Conservation (phyloP, 2,113 vertebrate genomes). For the Leptobrachium leishanense region DNA sequence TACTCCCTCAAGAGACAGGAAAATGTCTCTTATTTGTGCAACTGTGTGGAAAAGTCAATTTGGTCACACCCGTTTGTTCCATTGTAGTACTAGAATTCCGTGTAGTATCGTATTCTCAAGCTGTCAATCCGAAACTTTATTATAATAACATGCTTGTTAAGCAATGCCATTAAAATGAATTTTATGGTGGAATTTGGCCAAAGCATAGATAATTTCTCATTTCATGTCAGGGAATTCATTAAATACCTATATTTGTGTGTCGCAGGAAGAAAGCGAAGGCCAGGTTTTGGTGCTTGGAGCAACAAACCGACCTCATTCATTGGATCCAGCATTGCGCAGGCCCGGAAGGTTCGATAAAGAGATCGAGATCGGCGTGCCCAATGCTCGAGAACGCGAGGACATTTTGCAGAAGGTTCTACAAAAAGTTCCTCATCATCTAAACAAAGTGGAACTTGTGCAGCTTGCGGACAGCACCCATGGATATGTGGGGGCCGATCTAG, state of each 20-base stretch:
- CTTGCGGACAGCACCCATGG: constrained; percentile 83
- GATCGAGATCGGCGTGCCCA: constrained; percentile 90
- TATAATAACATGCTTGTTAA: too few relatives aligned
- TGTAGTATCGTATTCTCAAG: neutral
- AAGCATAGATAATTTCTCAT: too few relatives aligned
- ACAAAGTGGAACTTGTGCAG: constrained; percentile 65
- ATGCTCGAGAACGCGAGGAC: constrained; percentile 77
- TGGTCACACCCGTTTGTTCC: neutral
- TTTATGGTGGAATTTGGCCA: too few relatives aligned
- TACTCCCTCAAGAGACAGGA: neutral
- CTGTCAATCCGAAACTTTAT: neutral
- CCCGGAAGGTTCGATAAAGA: constrained; percentile 94
- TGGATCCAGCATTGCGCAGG: constrained; percentile 87
- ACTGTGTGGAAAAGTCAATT: neutral
- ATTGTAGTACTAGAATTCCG: neutral
- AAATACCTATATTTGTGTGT: neutral
- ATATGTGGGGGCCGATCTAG: constrained; percentile 91
- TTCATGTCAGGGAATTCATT: too few relatives aligned
- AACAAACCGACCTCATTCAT: constrained; percentile 88
- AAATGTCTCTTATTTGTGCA: neutral
- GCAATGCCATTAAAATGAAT: too few relatives aligned
- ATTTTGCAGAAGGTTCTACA: constrained; percentile 82
- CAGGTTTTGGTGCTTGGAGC: constrained; percentile 89
- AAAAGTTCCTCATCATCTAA: constrained; percentile 70
- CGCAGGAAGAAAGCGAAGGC: constrained; percentile 84